phyloP scores from a whole-genome alignment of 1,140 invertebrate genomes.

The Macrostomum lignano region DNA sequence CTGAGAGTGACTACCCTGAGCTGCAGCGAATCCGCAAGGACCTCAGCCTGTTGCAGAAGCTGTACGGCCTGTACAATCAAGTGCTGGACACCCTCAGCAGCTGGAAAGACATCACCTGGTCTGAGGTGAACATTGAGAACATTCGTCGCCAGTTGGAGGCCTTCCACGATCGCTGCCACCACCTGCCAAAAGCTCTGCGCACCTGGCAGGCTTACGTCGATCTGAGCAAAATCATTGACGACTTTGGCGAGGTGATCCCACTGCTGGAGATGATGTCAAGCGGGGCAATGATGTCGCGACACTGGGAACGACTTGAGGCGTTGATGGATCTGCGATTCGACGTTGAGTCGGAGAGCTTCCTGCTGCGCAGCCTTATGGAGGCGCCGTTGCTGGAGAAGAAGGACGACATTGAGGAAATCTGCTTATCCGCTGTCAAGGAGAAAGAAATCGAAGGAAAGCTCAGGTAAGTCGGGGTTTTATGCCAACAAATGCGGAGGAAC shows the following conservation, averaged over 20 bases:
- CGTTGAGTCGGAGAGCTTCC: slow-evolving; percentile 67
- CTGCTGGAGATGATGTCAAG: slow-evolving; percentile 79
- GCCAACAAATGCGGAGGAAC: too few species aligned
- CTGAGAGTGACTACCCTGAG: slow-evolving; percentile 63
- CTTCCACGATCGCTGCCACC: slow-evolving; percentile 52
- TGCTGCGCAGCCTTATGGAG: slow-evolving; percentile 70
- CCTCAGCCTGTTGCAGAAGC: slow-evolving; percentile 64
- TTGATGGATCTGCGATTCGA: slow-evolving; percentile 63
- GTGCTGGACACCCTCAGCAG: slow-evolving; percentile 75
- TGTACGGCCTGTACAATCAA: slow-evolving; percentile 80
- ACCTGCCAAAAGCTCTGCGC: slow-evolving; percentile 71
- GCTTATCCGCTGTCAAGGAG: slow-evolving; percentile 87
- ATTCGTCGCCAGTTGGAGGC: slow-evolving; percentile 87
- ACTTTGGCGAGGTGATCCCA: slow-evolving; percentile 87
- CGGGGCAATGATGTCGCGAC: slow-evolving; percentile 76
- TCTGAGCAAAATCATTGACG: slow-evolving; percentile 76
- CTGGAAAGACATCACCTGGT: slow-evolving; percentile 83
- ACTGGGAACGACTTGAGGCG: slow-evolving; percentile 78
- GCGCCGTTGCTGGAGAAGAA: slow-evolving; percentile 65
- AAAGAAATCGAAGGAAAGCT: slow-evolving; percentile 87
- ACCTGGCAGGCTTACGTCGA: slow-evolving; percentile 90
- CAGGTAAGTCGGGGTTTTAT: too few species aligned
- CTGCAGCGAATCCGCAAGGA: slow-evolving; percentile 69
- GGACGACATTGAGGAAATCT: slow-evolving; percentile 91
- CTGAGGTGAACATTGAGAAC: slow-evolving; percentile 77